Evolutionary conservation across 1,140 invertebrate species (phyloP).

Genomic region (Drosophila truncata): DNA sequence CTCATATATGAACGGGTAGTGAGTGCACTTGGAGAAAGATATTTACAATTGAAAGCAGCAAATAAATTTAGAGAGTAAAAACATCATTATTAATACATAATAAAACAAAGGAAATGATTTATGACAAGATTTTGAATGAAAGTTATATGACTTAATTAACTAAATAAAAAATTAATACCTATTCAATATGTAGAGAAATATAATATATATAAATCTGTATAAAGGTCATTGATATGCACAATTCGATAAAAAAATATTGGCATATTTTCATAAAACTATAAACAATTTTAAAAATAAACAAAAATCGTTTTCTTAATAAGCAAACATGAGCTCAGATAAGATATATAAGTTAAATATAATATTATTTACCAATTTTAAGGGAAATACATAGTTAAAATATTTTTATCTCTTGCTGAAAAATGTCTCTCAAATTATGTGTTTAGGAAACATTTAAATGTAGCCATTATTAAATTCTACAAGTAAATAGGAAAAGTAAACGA

Average conservation of each 20-base stretch:
- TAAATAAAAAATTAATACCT: background rate
- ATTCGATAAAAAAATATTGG: background rate
- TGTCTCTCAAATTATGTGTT: background rate
- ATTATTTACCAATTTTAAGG: background rate
- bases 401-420: background rate
- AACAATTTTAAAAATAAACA: background rate
- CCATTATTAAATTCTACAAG: no score
- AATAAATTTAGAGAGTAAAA: background rate
- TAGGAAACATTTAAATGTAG: no score
- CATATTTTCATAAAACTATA: background rate
- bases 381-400: background rate
- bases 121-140: background rate
- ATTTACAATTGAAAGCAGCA: no score
- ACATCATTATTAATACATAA: no score
- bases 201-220: background rate
- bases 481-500: background rate
- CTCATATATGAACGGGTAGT: constrained; percentile 9
- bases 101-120: background rate
- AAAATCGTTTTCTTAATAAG: background rate
- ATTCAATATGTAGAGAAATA: background rate
- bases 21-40: constrained; percentile 4
- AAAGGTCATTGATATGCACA: no score
- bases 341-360: no score
- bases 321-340: no score
- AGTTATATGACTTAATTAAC: background rate